phyloP scores from a whole-genome alignment of 2,113 vertebrate genomes.

The Gavia stellata region DNA sequence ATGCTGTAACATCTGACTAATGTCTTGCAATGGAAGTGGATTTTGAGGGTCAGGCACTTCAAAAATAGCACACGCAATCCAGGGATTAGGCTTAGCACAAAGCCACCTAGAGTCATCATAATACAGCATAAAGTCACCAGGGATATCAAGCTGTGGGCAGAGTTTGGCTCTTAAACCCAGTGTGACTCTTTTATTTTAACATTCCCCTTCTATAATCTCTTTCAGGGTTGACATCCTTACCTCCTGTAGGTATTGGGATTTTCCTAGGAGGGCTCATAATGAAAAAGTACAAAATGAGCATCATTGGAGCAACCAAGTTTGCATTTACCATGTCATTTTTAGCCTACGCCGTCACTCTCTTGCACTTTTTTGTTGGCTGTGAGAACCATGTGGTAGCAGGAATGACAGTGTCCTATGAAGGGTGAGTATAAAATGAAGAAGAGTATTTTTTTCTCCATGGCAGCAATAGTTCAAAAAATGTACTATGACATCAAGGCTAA shows the following conservation, averaged over 20 bases:
- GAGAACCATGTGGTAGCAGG: constrained; percentile 81
- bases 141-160: neutral
- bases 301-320: constrained; percentile 78
- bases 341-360: constrained; percentile 23
- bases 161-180: neutral
- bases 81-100: neutral
- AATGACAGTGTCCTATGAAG: constrained; percentile 85
- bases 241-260: constrained; percentile 77
- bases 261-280: constrained; percentile 85
- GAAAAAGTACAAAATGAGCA: constrained; percentile 82
- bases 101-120: neutral
- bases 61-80: neutral
- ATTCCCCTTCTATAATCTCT: neutral
- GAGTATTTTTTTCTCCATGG: neutral
- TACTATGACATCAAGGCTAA: neutral
- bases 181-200: neutral
- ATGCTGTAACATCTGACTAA: neutral
- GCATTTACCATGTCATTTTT: constrained; percentile 66
- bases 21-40: neutral
- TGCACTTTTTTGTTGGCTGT: constrained; percentile 77
- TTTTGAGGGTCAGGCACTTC: neutral
- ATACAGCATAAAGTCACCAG: neutral
- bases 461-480: neutral
- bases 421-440: constrained; percentile 70
- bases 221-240: constrained; percentile 79